phyloP scores from a whole-genome alignment of 2,113 vertebrate species.

The Anas platyrhynchos region DNA sequence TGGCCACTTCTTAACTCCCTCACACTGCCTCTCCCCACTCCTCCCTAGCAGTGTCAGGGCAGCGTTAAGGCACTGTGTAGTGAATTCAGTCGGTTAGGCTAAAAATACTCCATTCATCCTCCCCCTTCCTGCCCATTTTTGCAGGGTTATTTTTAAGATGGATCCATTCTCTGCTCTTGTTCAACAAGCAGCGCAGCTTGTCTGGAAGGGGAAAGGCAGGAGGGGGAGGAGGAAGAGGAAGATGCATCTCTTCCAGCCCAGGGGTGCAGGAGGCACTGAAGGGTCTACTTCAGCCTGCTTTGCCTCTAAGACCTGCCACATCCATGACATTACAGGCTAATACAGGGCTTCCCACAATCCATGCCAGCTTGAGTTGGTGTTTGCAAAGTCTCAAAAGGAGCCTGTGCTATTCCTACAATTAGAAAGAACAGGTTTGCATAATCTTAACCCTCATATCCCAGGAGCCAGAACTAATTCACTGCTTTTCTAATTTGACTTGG shows the following conservation, averaged over 20 bases:
- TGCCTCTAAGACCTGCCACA: not conserved
- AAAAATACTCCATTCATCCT: conserved; percentile 6
- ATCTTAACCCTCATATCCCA: conserved; percentile 29
- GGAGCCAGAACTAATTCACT: conserved; percentile 34
- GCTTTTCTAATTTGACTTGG: conserved; percentile 47
- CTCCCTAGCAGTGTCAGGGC: not conserved
- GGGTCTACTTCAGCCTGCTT: not conserved
- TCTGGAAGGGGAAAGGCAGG: not conserved
- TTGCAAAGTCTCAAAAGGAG: not conserved
- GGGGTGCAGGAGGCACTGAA: not conserved
- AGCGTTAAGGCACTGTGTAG: not conserved
- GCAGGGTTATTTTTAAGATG: not conserved
- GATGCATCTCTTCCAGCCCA: not conserved
- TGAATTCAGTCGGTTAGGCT: fast-evolving
- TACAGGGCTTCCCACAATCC: not conserved
- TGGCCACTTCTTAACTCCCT: not conserved
- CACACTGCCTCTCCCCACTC: not conserved
- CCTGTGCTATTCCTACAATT: not conserved
- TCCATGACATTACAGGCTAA: not conserved
- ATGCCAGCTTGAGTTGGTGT: not conserved
- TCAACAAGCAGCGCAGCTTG: not conserved
- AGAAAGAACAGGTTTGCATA: conserved; percentile 8
- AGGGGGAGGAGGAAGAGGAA: not conserved
- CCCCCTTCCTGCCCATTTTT: not conserved
- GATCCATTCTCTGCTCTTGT: not conserved